Percentiles rank a stretch among this genome's conserved stretches.
Evolutionary conservation across 2,888 invertebrate species (phyloP).

Genomic region (Macropis europaea): DNA sequence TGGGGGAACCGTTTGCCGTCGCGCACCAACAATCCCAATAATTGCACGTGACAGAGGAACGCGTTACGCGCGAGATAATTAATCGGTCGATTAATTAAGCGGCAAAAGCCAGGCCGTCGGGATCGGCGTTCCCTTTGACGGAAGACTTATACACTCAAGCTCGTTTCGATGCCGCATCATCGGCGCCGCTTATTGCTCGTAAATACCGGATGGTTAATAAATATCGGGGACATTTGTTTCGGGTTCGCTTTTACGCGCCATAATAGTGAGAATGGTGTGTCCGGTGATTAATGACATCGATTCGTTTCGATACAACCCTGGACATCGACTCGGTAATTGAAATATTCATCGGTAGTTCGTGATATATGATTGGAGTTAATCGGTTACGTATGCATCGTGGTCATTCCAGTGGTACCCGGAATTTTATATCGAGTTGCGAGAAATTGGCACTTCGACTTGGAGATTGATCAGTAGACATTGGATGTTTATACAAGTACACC

Average conservation of each 20-base stretch:
- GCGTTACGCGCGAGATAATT: slow-evolving; percentile 56
- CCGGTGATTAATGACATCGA: background rate
- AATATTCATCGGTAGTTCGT: too few species aligned
- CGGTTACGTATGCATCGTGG: too few species aligned
- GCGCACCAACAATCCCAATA: slow-evolving; percentile 57
- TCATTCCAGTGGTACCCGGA: too few species aligned
- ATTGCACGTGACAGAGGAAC: slow-evolving; percentile 54
- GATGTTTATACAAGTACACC: too few species aligned
- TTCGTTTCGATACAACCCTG: too few species aligned
- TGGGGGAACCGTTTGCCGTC: slow-evolving; percentile 13
- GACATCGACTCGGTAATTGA: too few species aligned
- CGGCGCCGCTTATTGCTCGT: slow-evolving; percentile 49
- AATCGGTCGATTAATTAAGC: slow-evolving; percentile 63
- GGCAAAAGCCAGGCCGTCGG: slow-evolving; percentile 11
- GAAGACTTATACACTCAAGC: slow-evolving; percentile 6
- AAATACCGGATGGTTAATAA: slow-evolving; percentile 42
- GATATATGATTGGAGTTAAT: too few species aligned
- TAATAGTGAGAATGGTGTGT: too few species aligned
- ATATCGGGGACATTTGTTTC: slow-evolving; percentile 7
- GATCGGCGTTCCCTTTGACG: slow-evolving; percentile 37
- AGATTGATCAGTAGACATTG: too few species aligned
- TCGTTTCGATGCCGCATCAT: slow-evolving; percentile 43
- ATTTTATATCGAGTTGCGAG: too few species aligned
- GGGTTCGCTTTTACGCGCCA: background rate
- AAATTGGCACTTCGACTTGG: too few species aligned